phyloP scores from a whole-genome alignment of 1,140 invertebrate genomes.

The Neotoxoptera formosana region DNA sequence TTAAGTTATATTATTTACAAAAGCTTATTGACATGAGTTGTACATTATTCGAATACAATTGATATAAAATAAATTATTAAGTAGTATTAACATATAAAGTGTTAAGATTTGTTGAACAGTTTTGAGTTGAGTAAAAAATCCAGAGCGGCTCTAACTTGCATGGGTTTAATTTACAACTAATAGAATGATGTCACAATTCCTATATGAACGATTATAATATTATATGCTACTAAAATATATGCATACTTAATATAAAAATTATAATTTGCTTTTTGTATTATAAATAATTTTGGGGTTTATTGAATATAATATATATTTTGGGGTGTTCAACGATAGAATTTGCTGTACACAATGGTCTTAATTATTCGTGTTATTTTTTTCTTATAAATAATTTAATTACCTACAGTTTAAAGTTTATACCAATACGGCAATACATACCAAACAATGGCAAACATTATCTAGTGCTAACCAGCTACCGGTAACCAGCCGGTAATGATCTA shows the following conservation, averaged over 20 bases:
- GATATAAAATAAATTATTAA: too few relatives aligned
- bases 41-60: too few relatives aligned
- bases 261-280: not conserved
- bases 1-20: too few relatives aligned
- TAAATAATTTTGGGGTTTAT: too few relatives aligned
- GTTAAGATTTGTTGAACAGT: too few relatives aligned
- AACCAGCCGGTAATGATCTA: not conserved
- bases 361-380: not conserved
- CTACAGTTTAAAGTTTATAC: not conserved
- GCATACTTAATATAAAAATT: too few relatives aligned
- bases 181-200: not conserved
- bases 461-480: not conserved
- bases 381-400: not conserved
- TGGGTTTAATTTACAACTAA: not conserved
- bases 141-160: too few relatives aligned
- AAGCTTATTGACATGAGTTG: too few relatives aligned
- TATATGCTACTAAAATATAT: not conserved
- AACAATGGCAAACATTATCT: not conserved
- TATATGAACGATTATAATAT: not conserved
- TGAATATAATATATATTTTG: too few relatives aligned
- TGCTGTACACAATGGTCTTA: not conserved
- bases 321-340: too few relatives aligned
- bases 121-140: too few relatives aligned
- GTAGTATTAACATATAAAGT: too few relatives aligned
- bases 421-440: not conserved